Conservation (phyloP, 2,113 vertebrate species). For the Suricata suricatta region DNA sequence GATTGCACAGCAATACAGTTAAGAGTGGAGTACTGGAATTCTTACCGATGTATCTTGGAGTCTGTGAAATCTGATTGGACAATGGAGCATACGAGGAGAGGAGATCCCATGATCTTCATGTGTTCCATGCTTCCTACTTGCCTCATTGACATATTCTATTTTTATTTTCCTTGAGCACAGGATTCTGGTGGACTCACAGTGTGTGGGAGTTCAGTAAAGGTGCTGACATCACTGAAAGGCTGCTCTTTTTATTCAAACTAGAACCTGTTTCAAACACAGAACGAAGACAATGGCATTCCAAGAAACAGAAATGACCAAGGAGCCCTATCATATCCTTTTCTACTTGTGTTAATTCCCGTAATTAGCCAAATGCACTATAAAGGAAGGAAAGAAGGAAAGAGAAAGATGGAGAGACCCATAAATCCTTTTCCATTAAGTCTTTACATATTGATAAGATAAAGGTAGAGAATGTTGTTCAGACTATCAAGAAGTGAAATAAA, state of each 20-base stretch:
- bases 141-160: too few relatives aligned
- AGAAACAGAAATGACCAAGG: not conserved
- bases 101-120: not conserved
- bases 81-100: not conserved
- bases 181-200: not conserved
- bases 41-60: not conserved
- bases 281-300: not conserved
- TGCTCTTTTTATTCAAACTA: not conserved
- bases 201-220: too few relatives aligned
- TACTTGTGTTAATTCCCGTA: not conserved
- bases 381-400: not conserved
- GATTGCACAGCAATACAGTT: not conserved
- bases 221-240: not conserved
- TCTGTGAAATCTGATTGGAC: not conserved
- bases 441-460: not conserved
- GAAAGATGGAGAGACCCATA: not conserved
- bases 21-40: not conserved
- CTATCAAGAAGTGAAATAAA: not conserved
- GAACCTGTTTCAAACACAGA: not conserved
- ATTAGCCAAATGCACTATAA: not conserved
- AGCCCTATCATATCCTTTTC: not conserved
- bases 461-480: not conserved
- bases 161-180: not conserved
- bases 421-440: not conserved
- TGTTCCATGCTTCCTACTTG: not conserved